These are phyloP conservation scores for Biston stratarius DNA, from an alignment of 2,888 invertebrate genomes.

Conservation along the genomic window DNA sequence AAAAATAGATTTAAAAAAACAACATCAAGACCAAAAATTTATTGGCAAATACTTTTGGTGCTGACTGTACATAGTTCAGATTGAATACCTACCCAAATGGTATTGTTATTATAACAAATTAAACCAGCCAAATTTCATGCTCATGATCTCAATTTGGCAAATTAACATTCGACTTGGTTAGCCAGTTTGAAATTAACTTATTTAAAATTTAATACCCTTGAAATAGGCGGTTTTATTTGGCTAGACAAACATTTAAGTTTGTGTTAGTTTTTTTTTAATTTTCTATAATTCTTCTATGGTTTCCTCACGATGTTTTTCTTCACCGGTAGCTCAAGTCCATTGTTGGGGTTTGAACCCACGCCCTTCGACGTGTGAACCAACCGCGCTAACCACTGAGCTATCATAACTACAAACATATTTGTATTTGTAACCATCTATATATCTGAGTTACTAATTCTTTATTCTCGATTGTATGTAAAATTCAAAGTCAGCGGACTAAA, in stretches of 20 bases:
- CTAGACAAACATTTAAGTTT: slow-evolving; percentile 6
- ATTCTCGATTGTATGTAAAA: slow-evolving; percentile 74
- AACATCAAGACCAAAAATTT: too few relatives aligned
- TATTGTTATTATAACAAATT: slow-evolving; percentile 48
- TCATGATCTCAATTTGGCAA: slow-evolving; percentile 47
- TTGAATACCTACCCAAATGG: slow-evolving; percentile 35
- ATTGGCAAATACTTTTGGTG: not conserved
- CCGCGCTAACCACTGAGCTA: too few relatives aligned
- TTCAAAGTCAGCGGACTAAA: slow-evolving; percentile 67
- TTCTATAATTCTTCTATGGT: too few relatives aligned
- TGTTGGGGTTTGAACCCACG: too few relatives aligned
- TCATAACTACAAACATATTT: too few relatives aligned
- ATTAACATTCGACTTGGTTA: slow-evolving; percentile 47
- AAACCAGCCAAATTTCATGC: slow-evolving; percentile 39
- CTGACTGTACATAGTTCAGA: slow-evolving; percentile 11
- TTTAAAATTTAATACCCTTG: slow-evolving; percentile 37
- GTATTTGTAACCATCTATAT: too few relatives aligned
- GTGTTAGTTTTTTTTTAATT: slow-evolving; percentile 18
- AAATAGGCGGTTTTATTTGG: slow-evolving; percentile 22
- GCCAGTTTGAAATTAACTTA: slow-evolving; percentile 42
- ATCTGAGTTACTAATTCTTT: too few relatives aligned
- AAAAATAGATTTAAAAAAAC: too few relatives aligned
- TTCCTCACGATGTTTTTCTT: too few relatives aligned
- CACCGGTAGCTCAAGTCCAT: too few relatives aligned
- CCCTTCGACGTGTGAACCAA: too few relatives aligned